A percentile compares a stretch with the other conserved stretches of the same genome.
Evolutionary conservation across 2,797 vertebrate genomes (phyloP).

Genomic region (Nasua narica): DNA sequence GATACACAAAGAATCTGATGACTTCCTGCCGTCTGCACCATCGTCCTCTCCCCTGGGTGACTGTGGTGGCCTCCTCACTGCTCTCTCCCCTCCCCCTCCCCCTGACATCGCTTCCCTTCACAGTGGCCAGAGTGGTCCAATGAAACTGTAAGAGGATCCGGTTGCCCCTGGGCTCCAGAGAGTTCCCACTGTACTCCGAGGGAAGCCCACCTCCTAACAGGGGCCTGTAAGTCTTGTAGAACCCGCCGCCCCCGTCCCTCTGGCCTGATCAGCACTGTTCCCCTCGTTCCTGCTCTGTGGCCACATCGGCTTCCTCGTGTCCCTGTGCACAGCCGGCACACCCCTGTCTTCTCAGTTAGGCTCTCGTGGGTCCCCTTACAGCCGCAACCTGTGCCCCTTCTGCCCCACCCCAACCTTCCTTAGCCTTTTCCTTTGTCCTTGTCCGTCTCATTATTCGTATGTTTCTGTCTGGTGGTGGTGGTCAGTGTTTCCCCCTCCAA

Average conservation of each 20-base stretch:
- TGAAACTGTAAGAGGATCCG: not conserved
- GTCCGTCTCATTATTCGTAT: not conserved
- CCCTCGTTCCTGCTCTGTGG: fast-evolving
- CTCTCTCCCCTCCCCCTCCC: not conserved
- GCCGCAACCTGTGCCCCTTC: too few species aligned
- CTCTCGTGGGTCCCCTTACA: not conserved
- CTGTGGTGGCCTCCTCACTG: not conserved
- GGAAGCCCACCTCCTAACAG: not conserved
- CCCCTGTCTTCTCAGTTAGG: not conserved
- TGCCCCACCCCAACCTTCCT: not conserved
- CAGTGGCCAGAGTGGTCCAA: not conserved
- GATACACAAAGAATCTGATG: not conserved
- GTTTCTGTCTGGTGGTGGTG: not conserved
- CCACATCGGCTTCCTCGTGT: not conserved
- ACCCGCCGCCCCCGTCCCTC: not conserved
- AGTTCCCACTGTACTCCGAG: not conserved
- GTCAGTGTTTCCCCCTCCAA: not conserved
- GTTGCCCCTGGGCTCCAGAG: not conserved
- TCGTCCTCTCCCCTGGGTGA: not conserved
- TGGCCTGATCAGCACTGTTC: not conserved
- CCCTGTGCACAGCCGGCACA: not conserved
- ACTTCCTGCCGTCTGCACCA: not conserved
- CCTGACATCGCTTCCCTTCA: not conserved
- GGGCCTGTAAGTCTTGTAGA: too few species aligned
- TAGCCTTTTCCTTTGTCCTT: not conserved